Conservation (phyloP, 2,888 invertebrate genomes). For the Malacosoma neustria region DNA sequence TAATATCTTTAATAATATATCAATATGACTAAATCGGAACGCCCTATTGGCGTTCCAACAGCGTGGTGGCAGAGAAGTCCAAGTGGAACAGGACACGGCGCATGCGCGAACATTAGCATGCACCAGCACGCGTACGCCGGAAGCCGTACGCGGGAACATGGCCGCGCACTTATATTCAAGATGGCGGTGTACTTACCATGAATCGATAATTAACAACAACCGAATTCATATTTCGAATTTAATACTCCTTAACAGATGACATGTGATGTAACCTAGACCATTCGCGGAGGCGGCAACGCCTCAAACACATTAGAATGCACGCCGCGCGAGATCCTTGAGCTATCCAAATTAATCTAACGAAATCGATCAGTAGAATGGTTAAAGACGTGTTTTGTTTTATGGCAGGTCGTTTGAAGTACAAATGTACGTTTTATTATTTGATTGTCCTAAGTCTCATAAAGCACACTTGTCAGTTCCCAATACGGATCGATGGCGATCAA, state of each 20-base stretch:
- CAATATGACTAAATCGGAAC: no score
- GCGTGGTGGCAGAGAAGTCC: conserved; percentile 1
- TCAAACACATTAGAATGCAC: conserved; percentile 35
- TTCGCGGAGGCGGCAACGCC: conserved; percentile 5
- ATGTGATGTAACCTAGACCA: conserved; percentile 62
- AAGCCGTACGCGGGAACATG: conserved; percentile 63
- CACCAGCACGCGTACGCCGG: conserved; percentile 62
- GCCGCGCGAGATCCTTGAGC: conserved; percentile 44
- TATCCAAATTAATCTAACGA: conserved; percentile 36
- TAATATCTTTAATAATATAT: no score
- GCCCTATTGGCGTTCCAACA: neutral
- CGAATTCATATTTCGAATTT: conserved; percentile 67
- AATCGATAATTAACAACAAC: conserved; percentile 67
- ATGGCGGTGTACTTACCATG: conserved; percentile 62
- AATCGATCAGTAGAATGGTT: conserved; percentile 38
- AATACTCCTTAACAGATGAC: conserved; percentile 43
- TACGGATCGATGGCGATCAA: conserved; percentile 9
- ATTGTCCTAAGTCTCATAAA: conserved; percentile 39
- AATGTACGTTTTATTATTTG: conserved; percentile 42
- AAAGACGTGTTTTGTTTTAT: conserved; percentile 42
- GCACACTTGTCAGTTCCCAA: conserved; percentile 17
- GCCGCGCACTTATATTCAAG: conserved; percentile 60
- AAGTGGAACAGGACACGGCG: conserved; percentile 45
- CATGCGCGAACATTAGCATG: conserved; percentile 65
- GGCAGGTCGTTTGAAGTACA: conserved; percentile 44